Percentiles rank a stretch among this genome's conserved stretches.
Evolutionary conservation across 2,888 invertebrate genomes (phyloP).

Genomic region (Parascotia fuliginaria): DNA sequence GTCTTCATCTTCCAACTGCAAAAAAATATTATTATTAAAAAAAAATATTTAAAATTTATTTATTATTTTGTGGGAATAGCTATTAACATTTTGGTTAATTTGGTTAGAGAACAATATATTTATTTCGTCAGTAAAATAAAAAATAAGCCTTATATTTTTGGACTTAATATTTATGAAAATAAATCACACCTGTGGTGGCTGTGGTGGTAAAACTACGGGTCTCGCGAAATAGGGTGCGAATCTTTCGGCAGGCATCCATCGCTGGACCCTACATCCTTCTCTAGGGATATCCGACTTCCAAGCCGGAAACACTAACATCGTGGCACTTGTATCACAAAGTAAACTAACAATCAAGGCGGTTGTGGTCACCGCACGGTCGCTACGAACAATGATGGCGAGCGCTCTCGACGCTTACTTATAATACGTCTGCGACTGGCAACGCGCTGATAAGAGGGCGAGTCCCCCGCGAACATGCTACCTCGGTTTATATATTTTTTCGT

Average conservation of each 20-base stretch:
- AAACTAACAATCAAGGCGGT: constrained; percentile 32
- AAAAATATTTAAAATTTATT: no score
- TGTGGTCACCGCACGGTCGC: constrained; percentile 71
- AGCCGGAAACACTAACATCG: constrained; percentile 81
- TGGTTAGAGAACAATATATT: not conserved
- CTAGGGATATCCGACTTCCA: constrained; percentile 69
- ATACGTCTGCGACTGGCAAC: constrained; percentile 76
- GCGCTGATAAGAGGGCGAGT: constrained; percentile 75
- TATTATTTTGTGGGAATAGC: no score
- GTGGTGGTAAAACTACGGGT: constrained; percentile 60
- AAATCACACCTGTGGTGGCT: constrained; percentile 72
- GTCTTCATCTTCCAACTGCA: constrained; percentile 86
- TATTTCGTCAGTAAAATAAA: no score
- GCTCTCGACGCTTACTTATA: constrained; percentile 76
- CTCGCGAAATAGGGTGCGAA: constrained; percentile 78
- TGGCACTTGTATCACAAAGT: constrained; percentile 47
- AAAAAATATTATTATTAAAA: constrained; percentile 32
- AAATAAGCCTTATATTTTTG: no score
- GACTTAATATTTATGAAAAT: no score
- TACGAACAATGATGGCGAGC: constrained; percentile 70
- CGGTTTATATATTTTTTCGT: constrained; percentile 25
- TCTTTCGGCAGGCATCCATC: constrained; percentile 78
- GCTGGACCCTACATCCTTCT: constrained; percentile 69
- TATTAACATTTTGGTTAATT: not conserved
- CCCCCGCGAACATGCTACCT: constrained; percentile 75